Percentiles rank a stretch among this genome's conserved stretches.
These are phyloP conservation scores for Myanophis thanlyinensis DNA, from an alignment of 2,113 vertebrate species.

Conservation along the genomic window DNA sequence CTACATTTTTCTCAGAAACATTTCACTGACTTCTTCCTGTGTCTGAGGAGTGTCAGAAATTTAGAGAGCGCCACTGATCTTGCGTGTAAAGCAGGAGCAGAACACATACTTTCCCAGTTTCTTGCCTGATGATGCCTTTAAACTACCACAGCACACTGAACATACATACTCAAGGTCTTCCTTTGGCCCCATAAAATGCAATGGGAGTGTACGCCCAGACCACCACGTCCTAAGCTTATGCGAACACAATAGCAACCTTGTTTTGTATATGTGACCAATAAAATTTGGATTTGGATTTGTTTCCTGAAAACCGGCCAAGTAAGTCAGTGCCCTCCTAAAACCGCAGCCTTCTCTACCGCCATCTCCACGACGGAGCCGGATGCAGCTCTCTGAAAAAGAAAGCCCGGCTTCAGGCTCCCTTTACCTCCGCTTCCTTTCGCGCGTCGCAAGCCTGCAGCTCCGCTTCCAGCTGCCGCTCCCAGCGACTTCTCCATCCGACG, in stretches of 20 bases:
- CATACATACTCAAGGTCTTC: not conserved
- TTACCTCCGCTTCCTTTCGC: constrained; percentile 53
- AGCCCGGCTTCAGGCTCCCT: not conserved
- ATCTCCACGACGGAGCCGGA: not conserved
- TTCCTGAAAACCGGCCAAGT: not conserved
- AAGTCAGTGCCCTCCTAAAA: not conserved
- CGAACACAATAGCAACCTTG: not conserved
- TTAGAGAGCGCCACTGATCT: not conserved
- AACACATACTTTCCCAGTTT: not conserved
- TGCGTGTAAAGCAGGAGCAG: not conserved
- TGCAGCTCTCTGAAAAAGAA: not conserved
- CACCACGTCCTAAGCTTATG: not conserved
- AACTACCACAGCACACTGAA: not conserved
- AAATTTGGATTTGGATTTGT: no score
- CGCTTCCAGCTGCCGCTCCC: constrained; percentile 68
- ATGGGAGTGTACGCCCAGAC: not conserved
- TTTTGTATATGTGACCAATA: no score
- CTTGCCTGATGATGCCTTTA: not conserved
- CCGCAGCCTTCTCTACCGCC: not conserved
- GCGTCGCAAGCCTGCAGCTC: constrained; percentile 58
- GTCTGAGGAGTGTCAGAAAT: not conserved
- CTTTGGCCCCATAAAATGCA: not conserved
- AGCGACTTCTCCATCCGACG: constrained; percentile 56
- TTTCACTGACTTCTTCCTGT: not conserved
- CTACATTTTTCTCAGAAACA: not conserved